Percentiles rank a stretch among this genome's conserved stretches.
Conservation (phyloP, 1,140 invertebrate species). For the Hycleus phaleratus region DNA sequence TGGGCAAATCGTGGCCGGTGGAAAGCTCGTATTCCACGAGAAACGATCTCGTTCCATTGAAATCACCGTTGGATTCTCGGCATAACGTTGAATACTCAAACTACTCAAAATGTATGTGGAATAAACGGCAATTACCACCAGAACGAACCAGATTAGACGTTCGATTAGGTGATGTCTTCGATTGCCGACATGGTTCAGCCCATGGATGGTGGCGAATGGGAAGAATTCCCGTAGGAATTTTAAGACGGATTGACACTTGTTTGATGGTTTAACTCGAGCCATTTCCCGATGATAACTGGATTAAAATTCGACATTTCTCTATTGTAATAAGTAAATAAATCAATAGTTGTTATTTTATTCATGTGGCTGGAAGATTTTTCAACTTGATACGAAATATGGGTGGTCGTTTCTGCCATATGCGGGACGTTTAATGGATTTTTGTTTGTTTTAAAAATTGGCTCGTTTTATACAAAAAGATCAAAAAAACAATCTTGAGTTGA, state of each 20-base stretch:
- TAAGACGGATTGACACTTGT: too few relatives aligned
- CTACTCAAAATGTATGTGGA: conserved; percentile 46
- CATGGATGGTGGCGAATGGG: conserved; percentile 18
- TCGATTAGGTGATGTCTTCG: conserved; percentile 25
- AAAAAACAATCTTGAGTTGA: too few relatives aligned
- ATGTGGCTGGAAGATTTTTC: too few relatives aligned
- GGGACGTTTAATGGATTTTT: conserved; percentile 16
- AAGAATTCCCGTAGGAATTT: conserved; percentile 14
- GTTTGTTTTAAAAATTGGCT: conserved; percentile 8
- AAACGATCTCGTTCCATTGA: conserved; percentile 65
- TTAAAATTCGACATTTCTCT: too few relatives aligned
- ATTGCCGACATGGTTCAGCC: conserved; percentile 17
- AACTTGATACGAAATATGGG: too few relatives aligned
- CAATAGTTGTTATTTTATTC: too few relatives aligned
- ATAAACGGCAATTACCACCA: conserved; percentile 41
- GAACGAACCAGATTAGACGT: conserved; percentile 42
- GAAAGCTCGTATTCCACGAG: conserved; percentile 63
- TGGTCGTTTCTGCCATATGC: background rate
- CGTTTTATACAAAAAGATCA: too few relatives aligned
- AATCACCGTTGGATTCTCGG: conserved; percentile 60
- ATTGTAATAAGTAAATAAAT: too few relatives aligned
- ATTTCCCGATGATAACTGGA: too few relatives aligned
- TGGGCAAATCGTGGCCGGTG: conserved; percentile 49
- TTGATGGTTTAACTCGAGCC: too few relatives aligned
- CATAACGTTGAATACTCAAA: conserved; percentile 55